Percentiles rank a stretch among this genome's conserved stretches.
phyloP scores from a whole-genome alignment of 1,140 invertebrate species.

The Nasonia giraulti region DNA sequence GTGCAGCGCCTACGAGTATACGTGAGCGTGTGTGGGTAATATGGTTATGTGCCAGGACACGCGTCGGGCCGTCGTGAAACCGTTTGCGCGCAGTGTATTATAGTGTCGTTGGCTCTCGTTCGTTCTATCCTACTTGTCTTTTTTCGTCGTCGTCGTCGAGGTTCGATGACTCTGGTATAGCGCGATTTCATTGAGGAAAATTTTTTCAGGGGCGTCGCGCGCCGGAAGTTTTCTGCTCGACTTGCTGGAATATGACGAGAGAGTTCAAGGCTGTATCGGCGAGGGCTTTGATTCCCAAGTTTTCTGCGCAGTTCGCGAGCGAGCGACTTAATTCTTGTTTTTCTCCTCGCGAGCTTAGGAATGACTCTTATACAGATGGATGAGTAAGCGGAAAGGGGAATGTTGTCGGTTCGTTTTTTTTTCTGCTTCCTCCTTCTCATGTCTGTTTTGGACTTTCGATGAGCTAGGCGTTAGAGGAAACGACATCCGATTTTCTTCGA shows the following conservation, averaged over 20 bases:
- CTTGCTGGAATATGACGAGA: not conserved
- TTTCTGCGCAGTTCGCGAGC: not conserved
- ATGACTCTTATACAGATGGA: not conserved
- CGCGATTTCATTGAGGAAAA: constrained; percentile 12
- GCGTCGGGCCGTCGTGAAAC: not conserved
- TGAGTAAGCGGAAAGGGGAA: not conserved
- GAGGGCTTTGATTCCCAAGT: not conserved
- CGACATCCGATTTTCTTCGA: not conserved
- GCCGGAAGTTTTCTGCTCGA: not conserved
- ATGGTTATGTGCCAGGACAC: not conserved
- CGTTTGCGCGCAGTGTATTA: not conserved
- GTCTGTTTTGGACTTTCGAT: not conserved
- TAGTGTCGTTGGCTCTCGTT: not conserved
- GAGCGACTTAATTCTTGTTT: not conserved
- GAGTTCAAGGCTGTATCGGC: not conserved
- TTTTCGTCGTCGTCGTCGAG: not conserved
- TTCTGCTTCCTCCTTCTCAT: not conserved
- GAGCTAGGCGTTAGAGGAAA: constrained; percentile 2
- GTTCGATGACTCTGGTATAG: not conserved
- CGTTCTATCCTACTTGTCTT: not conserved
- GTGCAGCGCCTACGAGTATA: too few relatives aligned
- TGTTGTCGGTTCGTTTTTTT: not conserved
- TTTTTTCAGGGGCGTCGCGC: not conserved
- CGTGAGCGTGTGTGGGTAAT: not conserved
- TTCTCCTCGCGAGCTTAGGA: not conserved